Conservation (phyloP, 1,140 invertebrate genomes). For the Procambarus virginalis region DNA sequence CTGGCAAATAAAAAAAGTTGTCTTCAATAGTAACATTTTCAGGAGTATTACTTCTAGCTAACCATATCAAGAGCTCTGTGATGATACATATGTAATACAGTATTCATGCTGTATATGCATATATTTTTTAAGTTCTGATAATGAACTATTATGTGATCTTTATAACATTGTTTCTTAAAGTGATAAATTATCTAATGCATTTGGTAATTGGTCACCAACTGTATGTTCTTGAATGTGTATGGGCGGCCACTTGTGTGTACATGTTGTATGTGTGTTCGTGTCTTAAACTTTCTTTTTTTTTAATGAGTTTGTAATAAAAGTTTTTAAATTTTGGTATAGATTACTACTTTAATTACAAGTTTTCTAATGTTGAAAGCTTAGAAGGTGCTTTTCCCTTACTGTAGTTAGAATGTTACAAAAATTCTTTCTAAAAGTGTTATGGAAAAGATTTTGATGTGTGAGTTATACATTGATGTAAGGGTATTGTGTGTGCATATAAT, state of each 20-base stretch:
- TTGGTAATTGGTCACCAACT: neutral
- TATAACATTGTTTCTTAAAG: neutral
- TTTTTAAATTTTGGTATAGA: neutral
- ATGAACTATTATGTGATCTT: neutral
- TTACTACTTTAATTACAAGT: neutral
- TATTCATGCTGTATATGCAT: neutral
- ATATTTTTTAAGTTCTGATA: neutral
- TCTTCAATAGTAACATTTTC: neutral
- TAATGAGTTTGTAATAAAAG: neutral
- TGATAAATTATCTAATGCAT: neutral
- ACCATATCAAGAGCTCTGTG: constrained; percentile 17
- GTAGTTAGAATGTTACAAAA: neutral
- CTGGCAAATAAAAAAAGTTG: too few relatives aligned
- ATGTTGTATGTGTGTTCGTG: neutral
- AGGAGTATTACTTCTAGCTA: neutral
- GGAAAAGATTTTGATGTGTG: too few relatives aligned
- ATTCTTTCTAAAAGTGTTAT: too few relatives aligned
- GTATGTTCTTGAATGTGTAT: too few relatives aligned
- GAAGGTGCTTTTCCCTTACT: neutral
- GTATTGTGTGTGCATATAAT: too few relatives aligned
- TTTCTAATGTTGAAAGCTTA: neutral
- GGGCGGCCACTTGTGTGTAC: too few relatives aligned
- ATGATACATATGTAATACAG: neutral
- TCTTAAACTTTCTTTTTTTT: neutral
- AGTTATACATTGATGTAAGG: too few relatives aligned